Evolutionary conservation across 2,797 vertebrate genomes (phyloP).

Genomic region (Danio jaintianensis): DNA sequence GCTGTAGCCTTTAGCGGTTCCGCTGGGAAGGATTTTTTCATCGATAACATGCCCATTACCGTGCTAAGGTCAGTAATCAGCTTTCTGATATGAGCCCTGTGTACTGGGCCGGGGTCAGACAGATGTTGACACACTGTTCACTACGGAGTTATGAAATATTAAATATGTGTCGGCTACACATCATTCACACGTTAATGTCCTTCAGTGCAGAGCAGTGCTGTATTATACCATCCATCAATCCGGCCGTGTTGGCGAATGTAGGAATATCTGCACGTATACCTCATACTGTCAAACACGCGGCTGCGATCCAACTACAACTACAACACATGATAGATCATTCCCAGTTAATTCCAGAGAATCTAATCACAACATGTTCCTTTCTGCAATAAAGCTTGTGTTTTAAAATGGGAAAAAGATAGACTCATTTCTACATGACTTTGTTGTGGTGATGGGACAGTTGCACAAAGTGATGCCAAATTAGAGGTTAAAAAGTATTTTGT

Average conservation of each 20-base stretch:
- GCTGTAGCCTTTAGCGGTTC: background rate
- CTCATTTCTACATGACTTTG: background rate
- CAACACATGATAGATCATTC: slow-evolving; percentile 61
- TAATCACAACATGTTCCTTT: slow-evolving; percentile 11
- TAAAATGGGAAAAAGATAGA: background rate
- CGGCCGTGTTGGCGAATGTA: background rate
- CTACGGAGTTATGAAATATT: slow-evolving; percentile 55
- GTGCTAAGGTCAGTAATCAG: slow-evolving; percentile 43
- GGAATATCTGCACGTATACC: slow-evolving; percentile 10
- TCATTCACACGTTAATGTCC: slow-evolving; percentile 64
- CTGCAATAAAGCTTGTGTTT: background rate
- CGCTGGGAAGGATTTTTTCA: slow-evolving; percentile 26
- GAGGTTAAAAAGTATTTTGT: background rate
- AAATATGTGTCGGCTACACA: slow-evolving; percentile 66
- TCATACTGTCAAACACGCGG: slow-evolving; percentile 39
- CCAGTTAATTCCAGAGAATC: slow-evolving; percentile 28
- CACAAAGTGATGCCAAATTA: background rate
- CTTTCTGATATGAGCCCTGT: slow-evolving; percentile 33
- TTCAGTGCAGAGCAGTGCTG: slow-evolving; percentile 56
- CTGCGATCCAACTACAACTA: slow-evolving; percentile 50
- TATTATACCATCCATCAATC: slow-evolving; percentile 67
- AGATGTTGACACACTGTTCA: slow-evolving; percentile 49
- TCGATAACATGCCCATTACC: slow-evolving; percentile 43
- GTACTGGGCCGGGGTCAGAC: slow-evolving; percentile 41
- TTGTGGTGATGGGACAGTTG: background rate